These are phyloP conservation scores for Drosophila rufa DNA, from an alignment of 1,140 invertebrate species.

Conservation along the genomic window DNA sequence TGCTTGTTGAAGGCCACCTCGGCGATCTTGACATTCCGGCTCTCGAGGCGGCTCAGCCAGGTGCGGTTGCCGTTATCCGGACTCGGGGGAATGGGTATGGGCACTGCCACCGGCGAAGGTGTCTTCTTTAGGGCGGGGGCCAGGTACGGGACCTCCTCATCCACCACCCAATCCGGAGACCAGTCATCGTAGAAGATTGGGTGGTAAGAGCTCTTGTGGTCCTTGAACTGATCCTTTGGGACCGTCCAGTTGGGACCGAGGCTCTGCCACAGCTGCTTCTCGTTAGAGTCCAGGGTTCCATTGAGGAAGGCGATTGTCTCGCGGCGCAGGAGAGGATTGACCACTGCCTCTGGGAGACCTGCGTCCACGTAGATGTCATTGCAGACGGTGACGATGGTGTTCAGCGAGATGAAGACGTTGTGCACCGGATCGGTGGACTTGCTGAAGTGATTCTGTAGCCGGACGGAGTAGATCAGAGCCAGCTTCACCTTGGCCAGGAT, in stretches of 20 bases:
- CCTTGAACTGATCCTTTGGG: constrained; percentile 79
- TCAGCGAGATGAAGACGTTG: constrained; percentile 74
- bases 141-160: constrained; percentile 72
- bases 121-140: constrained; percentile 61
- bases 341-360: constrained; percentile 63
- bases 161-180: constrained; percentile 82
- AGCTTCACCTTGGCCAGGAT: constrained; percentile 77
- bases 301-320: constrained; percentile 71
- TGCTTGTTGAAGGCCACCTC: constrained; percentile 95
- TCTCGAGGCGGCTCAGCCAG: constrained; percentile 70
- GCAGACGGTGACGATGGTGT: constrained; percentile 72
- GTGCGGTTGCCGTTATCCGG: constrained; percentile 61
- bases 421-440: constrained; percentile 65
- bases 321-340: constrained; percentile 71
- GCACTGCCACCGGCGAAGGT: constrained; percentile 33
- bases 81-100: constrained; percentile 46
- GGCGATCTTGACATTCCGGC: constrained; percentile 78
- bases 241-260: constrained; percentile 74
- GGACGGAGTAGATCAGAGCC: constrained; percentile 67
- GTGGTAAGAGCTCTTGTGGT: constrained; percentile 75
- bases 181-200: constrained; percentile 83
- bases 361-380: constrained; percentile 72
- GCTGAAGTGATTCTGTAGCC: constrained; percentile 71
- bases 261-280: constrained; percentile 71
- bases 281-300: constrained; percentile 47